Evolutionary conservation across 2,113 vertebrate species (phyloP), one percentile per base, ranked within the genome.

Genomic region (Murina feae): DNA sequence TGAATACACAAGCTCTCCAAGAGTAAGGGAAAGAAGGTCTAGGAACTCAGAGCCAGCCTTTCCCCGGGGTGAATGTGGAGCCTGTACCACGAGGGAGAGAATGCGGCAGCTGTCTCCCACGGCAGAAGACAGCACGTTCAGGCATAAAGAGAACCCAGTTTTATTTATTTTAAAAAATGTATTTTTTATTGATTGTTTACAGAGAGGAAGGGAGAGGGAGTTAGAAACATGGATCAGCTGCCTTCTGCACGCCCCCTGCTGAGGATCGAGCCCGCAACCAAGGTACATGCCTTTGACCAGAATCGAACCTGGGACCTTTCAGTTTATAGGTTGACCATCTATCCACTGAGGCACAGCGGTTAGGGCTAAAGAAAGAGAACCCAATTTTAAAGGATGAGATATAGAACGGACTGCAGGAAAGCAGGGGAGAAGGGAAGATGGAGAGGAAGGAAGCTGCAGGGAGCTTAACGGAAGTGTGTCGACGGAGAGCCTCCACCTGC

Each of bases 11-110:
- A 37, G 20, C 16, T 21, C 6, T 68, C 63, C 20, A 32, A 39
- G 28, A 16, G 7, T 39, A 37, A 44, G 28, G 68, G n/a, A 80
- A 66, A 63, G 60, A 6, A 47, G 0, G 0, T 1, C 0, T 9
- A 23, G 14, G 63, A 72, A 28, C 14, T 2, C 32, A 58, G n/a
- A 9, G 25, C 39, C 49, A 23, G 66, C 1, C 23, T 75, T 68
- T 76, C 53, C 28, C 32, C 18, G n/a, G 17, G 25, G 1, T 63
- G 58, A 63, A 11, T 2, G 2, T 2, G 18, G 9, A 60, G 30
- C 35, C 5, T 10, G 12, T 3, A 47, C 30, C 28, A 51, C 55
- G 39, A 49, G 18, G 30, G 30, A 74, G n/a, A n/a, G n/a, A n/a
- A n/a, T n/a, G n/a, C n/a, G n/a, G n/a, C n/a, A n/a, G n/a, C n/a